A percentile compares a stretch with the other conserved stretches of the same genome.
Conservation (phyloP, 2,797 vertebrate species). For the Eupleurogrammus muticus region DNA sequence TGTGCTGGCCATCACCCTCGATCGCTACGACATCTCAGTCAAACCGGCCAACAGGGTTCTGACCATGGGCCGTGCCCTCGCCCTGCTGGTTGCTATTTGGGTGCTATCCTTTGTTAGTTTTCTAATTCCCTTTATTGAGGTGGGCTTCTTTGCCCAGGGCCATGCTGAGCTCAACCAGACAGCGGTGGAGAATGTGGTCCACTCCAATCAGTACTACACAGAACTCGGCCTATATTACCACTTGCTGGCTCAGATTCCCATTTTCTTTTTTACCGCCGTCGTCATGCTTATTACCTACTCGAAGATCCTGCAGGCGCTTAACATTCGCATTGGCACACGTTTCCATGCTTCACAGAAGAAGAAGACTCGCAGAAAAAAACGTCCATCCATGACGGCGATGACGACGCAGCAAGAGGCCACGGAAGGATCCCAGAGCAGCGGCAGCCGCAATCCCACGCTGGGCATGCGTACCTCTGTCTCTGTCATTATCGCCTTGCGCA, state of each 20-base stretch:
- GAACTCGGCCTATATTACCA: slow-evolving; percentile 98
- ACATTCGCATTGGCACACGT: slow-evolving; percentile 96
- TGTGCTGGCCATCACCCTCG: slow-evolving; percentile 96
- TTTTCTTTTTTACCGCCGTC: slow-evolving; percentile 95
- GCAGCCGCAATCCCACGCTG: slow-evolving; percentile 89
- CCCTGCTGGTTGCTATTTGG: slow-evolving; percentile 94
- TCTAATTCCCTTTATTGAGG: slow-evolving; percentile 98
- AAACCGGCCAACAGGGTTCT: slow-evolving; percentile 97
- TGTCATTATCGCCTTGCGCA: slow-evolving; percentile 95
- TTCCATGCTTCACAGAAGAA: slow-evolving; percentile 97
- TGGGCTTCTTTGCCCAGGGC: slow-evolving; percentile 92
- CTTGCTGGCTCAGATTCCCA: slow-evolving; percentile 96
- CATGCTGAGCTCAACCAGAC: slow-evolving; percentile 92
- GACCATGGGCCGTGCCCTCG: slow-evolving; percentile 95
- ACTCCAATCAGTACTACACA: slow-evolving; percentile 91
- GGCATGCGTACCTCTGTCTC: slow-evolving; percentile 98
- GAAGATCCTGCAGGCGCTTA: slow-evolving; percentile 98
- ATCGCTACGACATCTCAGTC: slow-evolving; percentile 98
- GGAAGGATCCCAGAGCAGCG: slow-evolving; percentile 90
- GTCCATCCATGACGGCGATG: slow-evolving; percentile 91
- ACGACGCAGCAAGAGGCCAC: slow-evolving; percentile 78
- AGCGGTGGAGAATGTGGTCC: slow-evolving; percentile 86
- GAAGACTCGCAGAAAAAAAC: slow-evolving; percentile 95
- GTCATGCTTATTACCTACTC: slow-evolving; percentile 98
- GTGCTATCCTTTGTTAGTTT: slow-evolving; percentile 95